A percentile compares a stretch with the other conserved stretches of the same genome.
These are phyloP conservation scores for Terrapene triunguis DNA, from an alignment of 2,113 vertebrate genomes.

Conservation along the genomic window DNA sequence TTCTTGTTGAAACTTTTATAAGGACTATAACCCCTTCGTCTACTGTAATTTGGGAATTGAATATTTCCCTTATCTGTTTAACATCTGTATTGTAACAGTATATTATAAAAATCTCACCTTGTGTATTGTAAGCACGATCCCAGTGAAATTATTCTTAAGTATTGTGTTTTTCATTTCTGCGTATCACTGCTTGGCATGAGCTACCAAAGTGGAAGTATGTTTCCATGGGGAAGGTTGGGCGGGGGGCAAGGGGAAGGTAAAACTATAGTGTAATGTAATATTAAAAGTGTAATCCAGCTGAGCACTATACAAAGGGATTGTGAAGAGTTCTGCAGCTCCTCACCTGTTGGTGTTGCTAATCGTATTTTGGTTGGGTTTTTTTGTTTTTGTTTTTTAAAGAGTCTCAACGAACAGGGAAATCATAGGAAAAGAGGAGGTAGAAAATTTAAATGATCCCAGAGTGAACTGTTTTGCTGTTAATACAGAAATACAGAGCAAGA, in stretches of 20 bases:
- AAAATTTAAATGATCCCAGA: conserved; percentile 97
- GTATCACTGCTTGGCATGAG: conserved; percentile 45
- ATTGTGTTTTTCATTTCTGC: conserved; percentile 62
- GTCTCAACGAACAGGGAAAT: conserved; percentile 75
- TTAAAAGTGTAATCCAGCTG: conserved; percentile 57
- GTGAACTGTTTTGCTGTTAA: conserved; percentile 98
- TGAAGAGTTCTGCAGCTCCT: conserved; percentile 65
- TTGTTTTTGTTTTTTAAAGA: neutral
- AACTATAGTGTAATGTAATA: neutral
- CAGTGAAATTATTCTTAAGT: conserved; percentile 62
- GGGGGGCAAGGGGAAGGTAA: neutral
- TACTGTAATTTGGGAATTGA: conserved; percentile 56
- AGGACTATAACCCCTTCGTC: conserved; percentile 58
- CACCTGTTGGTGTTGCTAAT: conserved; percentile 81
- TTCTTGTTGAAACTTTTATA: conserved; percentile 70
- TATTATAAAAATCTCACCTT: conserved; percentile 70
- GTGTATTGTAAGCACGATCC: conserved; percentile 70
- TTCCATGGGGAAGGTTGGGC: conserved; percentile 48
- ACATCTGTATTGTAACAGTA: conserved; percentile 73
- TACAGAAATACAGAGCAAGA: conserved; percentile 99
- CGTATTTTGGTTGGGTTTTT: neutral
- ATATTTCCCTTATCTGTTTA: conserved; percentile 56
- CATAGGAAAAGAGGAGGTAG: conserved; percentile 79
- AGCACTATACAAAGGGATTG: neutral
- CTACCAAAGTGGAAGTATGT: conserved; percentile 26